phyloP scores from a whole-genome alignment of 2,888 invertebrate species.

The Lucinisca nassula region DNA sequence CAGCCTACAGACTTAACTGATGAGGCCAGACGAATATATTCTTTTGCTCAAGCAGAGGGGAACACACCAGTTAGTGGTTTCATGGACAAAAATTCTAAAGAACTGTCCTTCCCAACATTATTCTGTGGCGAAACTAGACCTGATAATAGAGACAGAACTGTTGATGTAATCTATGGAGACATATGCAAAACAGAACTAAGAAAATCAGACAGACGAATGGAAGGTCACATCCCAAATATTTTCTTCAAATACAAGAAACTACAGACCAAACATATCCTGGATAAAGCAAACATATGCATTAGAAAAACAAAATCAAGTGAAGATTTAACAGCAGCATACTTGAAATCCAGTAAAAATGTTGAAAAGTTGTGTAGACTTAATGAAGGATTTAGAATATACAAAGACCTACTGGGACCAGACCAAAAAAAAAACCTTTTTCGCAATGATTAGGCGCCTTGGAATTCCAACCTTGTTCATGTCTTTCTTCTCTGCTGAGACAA shows the following conservation, averaged over 20 bases:
- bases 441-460: slow-evolving; percentile 55
- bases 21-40: background rate
- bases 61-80: background rate
- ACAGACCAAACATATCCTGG: slow-evolving; percentile 41
- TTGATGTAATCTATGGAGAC: background rate
- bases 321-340: slow-evolving; percentile 27
- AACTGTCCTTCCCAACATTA: slow-evolving; percentile 47
- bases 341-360: slow-evolving; percentile 23
- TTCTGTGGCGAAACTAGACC: slow-evolving; percentile 13
- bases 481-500: slow-evolving; percentile 63
- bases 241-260: slow-evolving; percentile 57
- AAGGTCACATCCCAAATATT: slow-evolving; percentile 45
- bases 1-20: background rate
- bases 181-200: slow-evolving; percentile 51
- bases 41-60: slow-evolving; percentile 36
- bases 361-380: slow-evolving; percentile 15
- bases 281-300: slow-evolving; percentile 12
- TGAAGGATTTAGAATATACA: slow-evolving; percentile 51
- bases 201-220: slow-evolving; percentile 43
- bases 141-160: background rate
- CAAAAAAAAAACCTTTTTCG: slow-evolving; percentile 64
- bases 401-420: slow-evolving; percentile 47
- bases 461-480: slow-evolving; percentile 57
- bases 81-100: slow-evolving; percentile 27
- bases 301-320: slow-evolving; percentile 38